These are phyloP conservation scores for Pycnonotus jocosus DNA, from an alignment of 2,113 vertebrate species.

Conservation along the genomic window DNA sequence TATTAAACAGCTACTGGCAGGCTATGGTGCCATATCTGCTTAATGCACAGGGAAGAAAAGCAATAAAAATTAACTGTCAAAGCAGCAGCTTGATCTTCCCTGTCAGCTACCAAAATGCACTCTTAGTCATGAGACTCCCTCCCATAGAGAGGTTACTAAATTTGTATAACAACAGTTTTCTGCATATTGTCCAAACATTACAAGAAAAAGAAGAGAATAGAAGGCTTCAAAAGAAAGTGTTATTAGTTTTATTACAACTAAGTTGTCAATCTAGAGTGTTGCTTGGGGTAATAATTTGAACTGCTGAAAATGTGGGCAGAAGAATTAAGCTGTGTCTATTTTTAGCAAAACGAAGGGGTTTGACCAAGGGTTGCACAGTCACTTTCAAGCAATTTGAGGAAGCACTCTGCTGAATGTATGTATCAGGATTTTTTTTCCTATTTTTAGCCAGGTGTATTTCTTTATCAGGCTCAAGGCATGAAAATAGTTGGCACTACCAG, in stretches of 20 bases:
- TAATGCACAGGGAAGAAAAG: slow-evolving; percentile 36
- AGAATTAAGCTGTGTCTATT: not conserved
- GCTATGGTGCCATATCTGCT: slow-evolving; percentile 14
- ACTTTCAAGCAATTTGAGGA: not conserved
- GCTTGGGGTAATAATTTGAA: not conserved
- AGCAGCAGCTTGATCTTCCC: slow-evolving; percentile 35
- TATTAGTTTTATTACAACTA: not conserved
- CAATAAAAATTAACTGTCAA: slow-evolving; percentile 60
- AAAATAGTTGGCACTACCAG: not conserved
- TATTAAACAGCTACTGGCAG: slow-evolving; percentile 55
- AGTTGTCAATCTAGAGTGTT: not conserved
- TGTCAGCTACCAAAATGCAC: slow-evolving; percentile 8
- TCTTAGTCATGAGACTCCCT: not conserved
- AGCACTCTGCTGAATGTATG: not conserved
- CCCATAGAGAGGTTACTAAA: not conserved
- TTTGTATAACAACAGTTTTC: not conserved
- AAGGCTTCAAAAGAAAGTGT: not conserved
- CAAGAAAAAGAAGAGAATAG: not conserved
- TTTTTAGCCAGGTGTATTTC: not conserved
- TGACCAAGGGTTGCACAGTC: not conserved
- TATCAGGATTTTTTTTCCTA: not conserved
- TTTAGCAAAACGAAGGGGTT: not conserved
- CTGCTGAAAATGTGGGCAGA: not conserved
- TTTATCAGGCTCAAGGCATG: not conserved
- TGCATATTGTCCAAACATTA: not conserved